phyloP scores from a whole-genome alignment of 2,113 vertebrate genomes.

The Zosterops borbonicus region DNA sequence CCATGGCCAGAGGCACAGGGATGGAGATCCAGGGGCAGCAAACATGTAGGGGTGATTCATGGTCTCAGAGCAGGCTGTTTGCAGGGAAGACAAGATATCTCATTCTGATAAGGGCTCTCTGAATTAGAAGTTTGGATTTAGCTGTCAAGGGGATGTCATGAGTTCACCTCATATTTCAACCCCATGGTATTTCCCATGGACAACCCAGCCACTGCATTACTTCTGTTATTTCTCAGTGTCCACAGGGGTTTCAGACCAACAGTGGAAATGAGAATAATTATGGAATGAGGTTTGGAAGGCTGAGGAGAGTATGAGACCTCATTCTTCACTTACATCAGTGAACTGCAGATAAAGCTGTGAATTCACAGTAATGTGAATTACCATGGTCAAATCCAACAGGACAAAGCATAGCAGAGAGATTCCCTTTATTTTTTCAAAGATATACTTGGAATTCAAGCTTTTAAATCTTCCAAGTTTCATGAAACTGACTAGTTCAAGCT shows the following conservation, averaged over 20 bases:
- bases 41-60: not conserved
- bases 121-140: not conserved
- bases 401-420: not conserved
- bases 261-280: not conserved
- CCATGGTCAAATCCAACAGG: not conserved
- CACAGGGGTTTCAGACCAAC: not conserved
- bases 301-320: not conserved
- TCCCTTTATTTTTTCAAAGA: not conserved
- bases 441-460: not conserved
- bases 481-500: not conserved
- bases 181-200: not conserved
- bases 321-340: not conserved
- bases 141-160: not conserved
- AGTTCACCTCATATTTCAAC: not conserved
- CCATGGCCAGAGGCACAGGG: accelerated
- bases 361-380: not conserved
- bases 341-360: not conserved
- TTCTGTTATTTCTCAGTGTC: not conserved
- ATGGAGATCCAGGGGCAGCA: not conserved
- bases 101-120: not conserved
- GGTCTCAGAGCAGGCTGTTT: not conserved
- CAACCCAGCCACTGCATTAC: not conserved
- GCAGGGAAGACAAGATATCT: not conserved
- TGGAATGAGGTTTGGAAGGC: not conserved
- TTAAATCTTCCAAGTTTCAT: not conserved